Percentiles rank a stretch among this genome's conserved stretches.
Evolutionary conservation across 2,797 vertebrate genomes (phyloP).

Genomic region (Etheostoma perlongum): DNA sequence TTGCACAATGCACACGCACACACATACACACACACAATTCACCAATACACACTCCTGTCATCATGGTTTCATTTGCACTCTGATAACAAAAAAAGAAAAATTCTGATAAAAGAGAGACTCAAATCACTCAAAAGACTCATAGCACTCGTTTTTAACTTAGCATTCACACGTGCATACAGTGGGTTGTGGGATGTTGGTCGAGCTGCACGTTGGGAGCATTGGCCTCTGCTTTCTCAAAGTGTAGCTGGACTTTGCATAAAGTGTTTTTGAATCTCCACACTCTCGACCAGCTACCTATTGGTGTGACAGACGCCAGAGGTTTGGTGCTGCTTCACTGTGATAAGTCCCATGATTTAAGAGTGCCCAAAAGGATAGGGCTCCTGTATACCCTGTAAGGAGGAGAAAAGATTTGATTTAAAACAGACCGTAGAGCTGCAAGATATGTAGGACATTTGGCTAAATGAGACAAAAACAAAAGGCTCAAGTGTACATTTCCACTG

Average conservation of each 20-base stretch:
- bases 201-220: conserved; percentile 78
- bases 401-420: background rate
- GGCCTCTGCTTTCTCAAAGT: conserved; percentile 79
- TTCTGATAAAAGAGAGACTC: conserved; percentile 62
- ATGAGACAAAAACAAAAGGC: conserved; percentile 1
- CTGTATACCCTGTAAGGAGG: conserved; percentile 92
- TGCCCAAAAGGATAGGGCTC: conserved; percentile 97
- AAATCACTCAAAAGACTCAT: conserved; percentile 84
- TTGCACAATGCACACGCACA: conserved; percentile 63
- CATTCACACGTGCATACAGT: conserved; percentile 94
- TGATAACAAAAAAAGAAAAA: conserved; percentile 78
- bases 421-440: background rate
- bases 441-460: background rate
- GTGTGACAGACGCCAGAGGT: conserved; percentile 80
- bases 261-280: conserved; percentile 73
- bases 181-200: conserved; percentile 84
- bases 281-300: conserved; percentile 58
- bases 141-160: conserved; percentile 91
- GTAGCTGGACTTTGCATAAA: conserved; percentile 83
- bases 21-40: conserved; percentile 37
- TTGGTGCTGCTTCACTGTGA: conserved; percentile 82
- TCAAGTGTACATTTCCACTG: background rate
- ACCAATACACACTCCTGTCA: conserved; percentile 73
- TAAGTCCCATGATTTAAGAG: conserved; percentile 91
- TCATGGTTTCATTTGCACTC: conserved; percentile 74